These are phyloP conservation scores for Paramisgurnus dabryanus DNA, from an alignment of 2,113 vertebrate genomes.

Conservation along the genomic window DNA sequence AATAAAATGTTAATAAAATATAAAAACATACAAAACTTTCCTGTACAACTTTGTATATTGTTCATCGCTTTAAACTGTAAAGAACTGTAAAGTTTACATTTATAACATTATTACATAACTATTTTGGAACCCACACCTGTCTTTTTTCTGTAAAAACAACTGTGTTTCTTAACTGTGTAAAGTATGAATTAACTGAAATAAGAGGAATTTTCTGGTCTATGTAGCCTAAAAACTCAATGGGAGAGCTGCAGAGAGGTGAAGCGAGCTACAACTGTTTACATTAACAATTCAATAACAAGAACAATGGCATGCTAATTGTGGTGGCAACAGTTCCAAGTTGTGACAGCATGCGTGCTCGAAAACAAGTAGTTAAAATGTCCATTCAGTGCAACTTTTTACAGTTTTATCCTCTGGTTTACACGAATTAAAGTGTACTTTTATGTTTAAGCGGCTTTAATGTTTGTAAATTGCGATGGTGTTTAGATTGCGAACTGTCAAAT, in stretches of 20 bases:
- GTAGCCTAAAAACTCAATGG: background rate
- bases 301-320: constrained; percentile 23
- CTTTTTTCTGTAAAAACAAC: too few species aligned
- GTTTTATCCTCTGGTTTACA: background rate
- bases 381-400: background rate
- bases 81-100: too few species aligned
- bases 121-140: too few species aligned
- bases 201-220: background rate
- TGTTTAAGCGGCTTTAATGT: too few species aligned
- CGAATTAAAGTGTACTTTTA: background rate
- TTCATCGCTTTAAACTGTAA: too few species aligned
- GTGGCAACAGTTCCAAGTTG: background rate
- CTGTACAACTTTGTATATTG: too few species aligned
- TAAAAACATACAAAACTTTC: too few species aligned
- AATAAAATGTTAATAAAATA: too few species aligned
- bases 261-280: background rate
- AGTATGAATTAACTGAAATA: background rate
- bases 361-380: background rate
- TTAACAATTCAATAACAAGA: constrained; percentile 23
- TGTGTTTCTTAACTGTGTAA: background rate
- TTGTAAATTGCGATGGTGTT: too few species aligned
- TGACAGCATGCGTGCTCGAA: background rate
- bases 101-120: too few species aligned
- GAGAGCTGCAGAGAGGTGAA: background rate
- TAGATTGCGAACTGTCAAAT: too few species aligned